Base-by-base conservation (phyloP, 2,888 invertebrate species). In the Hirtodrosophila histrioides region DNA sequence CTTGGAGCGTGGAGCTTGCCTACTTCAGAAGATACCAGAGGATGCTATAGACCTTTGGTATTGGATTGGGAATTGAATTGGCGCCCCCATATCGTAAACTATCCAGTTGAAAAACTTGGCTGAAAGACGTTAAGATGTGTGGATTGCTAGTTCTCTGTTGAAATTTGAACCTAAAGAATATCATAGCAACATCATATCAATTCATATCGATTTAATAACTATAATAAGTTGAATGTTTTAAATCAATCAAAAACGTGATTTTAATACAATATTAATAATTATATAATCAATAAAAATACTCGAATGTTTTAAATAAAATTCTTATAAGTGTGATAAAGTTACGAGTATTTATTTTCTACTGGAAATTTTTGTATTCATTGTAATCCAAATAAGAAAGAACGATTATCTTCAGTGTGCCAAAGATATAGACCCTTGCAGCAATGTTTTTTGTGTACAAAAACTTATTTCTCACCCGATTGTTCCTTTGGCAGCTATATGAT, bases 141-240 rank as follows among this genome's bases (percentile, higher is more conserved):
- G 45, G 41, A 37, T 41, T 61, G 62, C 62, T 62, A 45, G 6
- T 62, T 49, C 41, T 64, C 51, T 41, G 17, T 45, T 50, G 49
- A 50, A 48, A 72, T 58, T 51, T 69, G 71, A 87, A 84, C 84
- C 84, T 79, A 83, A 86, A 73, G 86, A 84, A 84, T 84, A 84
- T 84, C 84, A 86, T 84, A 78, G 84, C 83, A 79, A 84, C 88
- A 75, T 87, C 84, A 84, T 84, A 84, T 84, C 84, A 84, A 83
- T 51, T 72, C 84, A 84, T 84, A 84, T 84, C 84, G 80, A 73
- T 79, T 48, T 73, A 67, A 51, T 69, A 54, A 31, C 62, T 54
- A 69, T 67, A 57, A 65, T 72, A 72, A 84, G 61, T 35, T 36
- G 53, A 72, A 64, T 66, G 50, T 83, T 40, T 65, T 53, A n/a